phyloP scores from a whole-genome alignment of 2,797 vertebrate species.

The Semaprochilodus insignis region DNA sequence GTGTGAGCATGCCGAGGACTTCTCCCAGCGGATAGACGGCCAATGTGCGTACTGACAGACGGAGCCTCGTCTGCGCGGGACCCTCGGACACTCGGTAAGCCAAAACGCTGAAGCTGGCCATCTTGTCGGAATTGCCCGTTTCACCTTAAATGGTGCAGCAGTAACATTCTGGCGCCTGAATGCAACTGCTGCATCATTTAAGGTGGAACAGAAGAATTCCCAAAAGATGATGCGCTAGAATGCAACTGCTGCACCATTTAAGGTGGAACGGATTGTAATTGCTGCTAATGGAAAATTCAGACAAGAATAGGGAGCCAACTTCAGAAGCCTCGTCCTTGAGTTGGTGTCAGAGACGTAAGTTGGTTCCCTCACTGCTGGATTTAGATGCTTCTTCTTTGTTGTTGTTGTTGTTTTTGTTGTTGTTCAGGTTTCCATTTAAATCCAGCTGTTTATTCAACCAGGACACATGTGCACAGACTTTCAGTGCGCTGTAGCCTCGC shows the following conservation, averaged over 20 bases:
- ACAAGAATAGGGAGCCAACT: too few species aligned
- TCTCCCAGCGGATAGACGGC: constrained; percentile 36
- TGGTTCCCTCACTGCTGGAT: constrained; percentile 5
- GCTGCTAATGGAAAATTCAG: too few species aligned
- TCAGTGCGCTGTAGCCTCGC: background rate
- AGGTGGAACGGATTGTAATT: too few species aligned
- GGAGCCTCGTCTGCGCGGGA: constrained; percentile 37
- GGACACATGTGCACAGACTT: constrained; percentile 29
- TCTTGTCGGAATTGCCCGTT: too few species aligned
- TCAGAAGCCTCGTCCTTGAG: background rate
- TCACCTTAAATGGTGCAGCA: too few species aligned
- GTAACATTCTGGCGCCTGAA: too few species aligned
- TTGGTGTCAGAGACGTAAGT: background rate
- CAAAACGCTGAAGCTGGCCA: background rate
- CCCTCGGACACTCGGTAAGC: constrained; percentile 51
- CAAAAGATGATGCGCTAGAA: too few species aligned
- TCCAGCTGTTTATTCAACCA: background rate
- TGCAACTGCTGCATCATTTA: too few species aligned
- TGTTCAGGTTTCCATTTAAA: background rate
- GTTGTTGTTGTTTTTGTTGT: background rate
- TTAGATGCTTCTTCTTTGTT: background rate
- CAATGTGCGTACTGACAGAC: constrained; percentile 48
- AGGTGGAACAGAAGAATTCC: too few species aligned
- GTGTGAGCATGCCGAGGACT: constrained; percentile 42
- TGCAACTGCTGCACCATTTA: too few species aligned